Conservation (phyloP, 23 tunicate genomes). For the Trididemnum miniatum region DNA sequence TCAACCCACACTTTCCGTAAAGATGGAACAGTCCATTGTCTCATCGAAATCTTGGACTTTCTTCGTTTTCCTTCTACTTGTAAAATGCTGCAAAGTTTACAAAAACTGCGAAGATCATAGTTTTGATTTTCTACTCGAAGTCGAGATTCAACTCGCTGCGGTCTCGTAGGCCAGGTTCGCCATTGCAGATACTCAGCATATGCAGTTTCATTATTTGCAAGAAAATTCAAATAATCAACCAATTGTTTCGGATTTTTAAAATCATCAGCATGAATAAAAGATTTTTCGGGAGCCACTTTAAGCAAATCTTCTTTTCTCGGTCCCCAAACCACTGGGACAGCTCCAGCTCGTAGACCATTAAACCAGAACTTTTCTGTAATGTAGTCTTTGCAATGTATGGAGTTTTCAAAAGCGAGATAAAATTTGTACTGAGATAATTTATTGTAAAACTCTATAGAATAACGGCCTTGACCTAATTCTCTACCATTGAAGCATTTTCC, state of each 20-base stretch:
- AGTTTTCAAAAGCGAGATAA: conserved; percentile 69
- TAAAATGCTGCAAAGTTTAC: conserved; percentile 51
- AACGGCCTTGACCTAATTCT: conserved; percentile 45
- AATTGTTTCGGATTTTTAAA: conserved; percentile 31
- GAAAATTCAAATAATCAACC: conserved; percentile 43
- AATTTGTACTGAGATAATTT: conserved; percentile 48
- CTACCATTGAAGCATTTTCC: conserved; percentile 49
- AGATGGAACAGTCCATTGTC: background rate
- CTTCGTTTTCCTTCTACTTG: conserved; percentile 46
- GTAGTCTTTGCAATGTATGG: conserved; percentile 59
- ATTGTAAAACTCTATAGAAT: conserved; percentile 40
- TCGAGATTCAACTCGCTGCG: conserved; percentile 27
- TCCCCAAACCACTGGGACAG: conserved; percentile 67
- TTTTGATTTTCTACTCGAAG: conserved; percentile 32
- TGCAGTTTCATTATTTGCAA: conserved; percentile 45
- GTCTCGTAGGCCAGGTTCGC: conserved; percentile 45
- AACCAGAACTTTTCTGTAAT: conserved; percentile 77
- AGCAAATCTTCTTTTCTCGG: conserved; percentile 53
- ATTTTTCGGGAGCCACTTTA: conserved; percentile 54
- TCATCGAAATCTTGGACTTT: conserved; percentile 12
- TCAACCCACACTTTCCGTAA: background rate
- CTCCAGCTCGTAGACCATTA: conserved; percentile 61
- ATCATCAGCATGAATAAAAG: conserved; percentile 69
- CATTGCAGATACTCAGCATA: conserved; percentile 56
- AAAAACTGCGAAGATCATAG: conserved; percentile 59